phyloP scores from a whole-genome alignment of 2,888 invertebrate species.

The Digitonthophagus gazella region DNA sequence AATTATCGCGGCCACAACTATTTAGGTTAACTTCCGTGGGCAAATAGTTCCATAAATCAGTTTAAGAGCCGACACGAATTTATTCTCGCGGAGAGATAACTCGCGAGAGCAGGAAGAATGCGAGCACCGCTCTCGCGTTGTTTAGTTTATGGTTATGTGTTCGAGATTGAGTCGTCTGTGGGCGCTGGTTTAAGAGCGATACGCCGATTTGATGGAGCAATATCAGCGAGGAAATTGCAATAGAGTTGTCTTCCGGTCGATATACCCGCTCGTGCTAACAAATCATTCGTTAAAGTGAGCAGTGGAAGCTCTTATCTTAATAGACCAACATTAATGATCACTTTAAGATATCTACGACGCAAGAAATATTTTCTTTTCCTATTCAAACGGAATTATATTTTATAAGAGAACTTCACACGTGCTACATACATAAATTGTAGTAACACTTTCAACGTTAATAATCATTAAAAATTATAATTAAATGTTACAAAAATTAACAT shows the following conservation, averaged over 20 bases:
- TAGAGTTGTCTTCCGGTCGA: background rate
- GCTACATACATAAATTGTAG: too few relatives aligned
- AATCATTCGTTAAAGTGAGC: background rate
- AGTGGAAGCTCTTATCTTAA: too few relatives aligned
- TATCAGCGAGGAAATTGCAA: background rate
- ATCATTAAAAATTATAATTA: too few relatives aligned
- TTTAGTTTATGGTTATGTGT: background rate
- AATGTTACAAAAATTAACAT: too few relatives aligned
- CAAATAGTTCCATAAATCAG: constrained; percentile 28
- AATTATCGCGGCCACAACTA: constrained; percentile 19
- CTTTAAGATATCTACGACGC: too few relatives aligned
- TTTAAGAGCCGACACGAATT: background rate
- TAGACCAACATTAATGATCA: too few relatives aligned
- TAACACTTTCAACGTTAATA: too few relatives aligned
- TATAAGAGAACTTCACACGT: too few relatives aligned
- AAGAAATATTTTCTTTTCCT: too few relatives aligned
- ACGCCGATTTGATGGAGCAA: background rate
- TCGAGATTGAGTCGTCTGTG: background rate
- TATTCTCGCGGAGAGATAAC: background rate
- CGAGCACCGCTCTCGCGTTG: background rate
- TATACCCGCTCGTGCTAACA: background rate
- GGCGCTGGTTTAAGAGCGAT: background rate
- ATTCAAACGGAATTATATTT: too few relatives aligned
- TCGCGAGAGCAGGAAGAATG: background rate
- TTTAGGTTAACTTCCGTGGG: constrained; percentile 29